Evolutionary conservation across 2,113 vertebrate genomes (phyloP), one percentile per base, ranked within the genome.

Genomic region (Notothenia rossii): DNA sequence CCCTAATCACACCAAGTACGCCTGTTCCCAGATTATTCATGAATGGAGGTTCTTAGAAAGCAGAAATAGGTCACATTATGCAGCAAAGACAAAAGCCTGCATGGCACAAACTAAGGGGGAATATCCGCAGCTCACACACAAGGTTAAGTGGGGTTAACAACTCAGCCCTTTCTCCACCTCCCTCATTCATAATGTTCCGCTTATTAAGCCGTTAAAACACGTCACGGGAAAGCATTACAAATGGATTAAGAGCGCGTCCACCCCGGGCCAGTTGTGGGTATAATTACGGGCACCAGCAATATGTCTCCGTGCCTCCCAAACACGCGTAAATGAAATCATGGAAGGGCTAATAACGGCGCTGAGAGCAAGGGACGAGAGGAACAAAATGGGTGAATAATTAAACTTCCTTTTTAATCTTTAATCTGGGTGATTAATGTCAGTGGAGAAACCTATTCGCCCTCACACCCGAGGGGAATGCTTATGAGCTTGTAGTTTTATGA

Each of bases 361-460:
- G 71, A 69, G 13, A 29, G 55, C 29, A 67, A 1, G n/a, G 33
- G 72, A 33, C 59, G 56, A 46, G 80, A 71, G 77, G 54, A 20
- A 55, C 61, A 54, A 79, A 77, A 68, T 49, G n/a, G 64, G 69
- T 91, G 79, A 92, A 93, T 93, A 88, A 93, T 93, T 92, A 81
- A 92, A 87, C 83, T 75, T 90, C 84, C 82, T 86, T 79, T 82
- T 91, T 67, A 91, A 90, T 92, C 81, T 90, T 91, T 92, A 90
- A 93, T 90, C 89, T 80, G 46, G 33, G 62, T 91, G 92, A 92
- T 94, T 92, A 86, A 91, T 91, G 86, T 90, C 88, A 82, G 73
- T 48, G 62, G 55, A 86, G 77, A 86, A 92, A 87, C 79, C 83
- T 85, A 86, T 91, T 89, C 89, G 80, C 59, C 58, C 74, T 67